Evolutionary conservation across 2,113 vertebrate species (phyloP), one percentile per base, ranked within the genome.

Genomic region (Notothenia coriiceps): DNA sequence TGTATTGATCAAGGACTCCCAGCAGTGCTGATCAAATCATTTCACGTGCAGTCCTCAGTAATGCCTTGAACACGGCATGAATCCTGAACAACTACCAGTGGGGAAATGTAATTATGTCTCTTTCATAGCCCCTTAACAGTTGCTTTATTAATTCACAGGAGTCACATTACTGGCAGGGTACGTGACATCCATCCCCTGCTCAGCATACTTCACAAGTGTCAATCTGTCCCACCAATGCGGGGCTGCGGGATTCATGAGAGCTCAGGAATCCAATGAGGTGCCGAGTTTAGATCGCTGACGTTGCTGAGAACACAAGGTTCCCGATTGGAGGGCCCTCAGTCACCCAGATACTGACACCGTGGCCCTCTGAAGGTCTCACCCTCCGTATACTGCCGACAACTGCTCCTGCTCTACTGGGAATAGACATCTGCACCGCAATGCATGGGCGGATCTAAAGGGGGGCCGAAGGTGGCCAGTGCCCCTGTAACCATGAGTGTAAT

Each of bases 231-330:
- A 17, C 70, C 1, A 83, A 80, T 67, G 71, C 55, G 70, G 25
- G 60, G n/a, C 82, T 20, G 29, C 66, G 3, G 51, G 70, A 44
- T 74, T 73, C 55, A 77, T 9, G 73, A 85, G 79, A 35, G 76
- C 18, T n/a, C 73, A 81, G 80, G 89, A 91, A 86, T 92, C 86
- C 85, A 78, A 72, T 10, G 40, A 69, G 63, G 51, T 29, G 87
- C 89, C 91, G 83, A 86, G 88, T 92, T 93, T 94, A 93, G 91
- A 80, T 33, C 56, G 17, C 72, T 85, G 89, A 91, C 86, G 72
- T 88, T 13, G 60, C 43, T 3, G 25, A 84, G 89, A 70, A 86
- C 86, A 85, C 77, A 55, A 74, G 88, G 73, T 87, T 78, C 87
- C 64, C 63, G 44, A 71, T n/a, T 69, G 60, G 68, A 8, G 22